Conservation (phyloP, 2,797 vertebrate species). For the Cirrhinus molitorella region DNA sequence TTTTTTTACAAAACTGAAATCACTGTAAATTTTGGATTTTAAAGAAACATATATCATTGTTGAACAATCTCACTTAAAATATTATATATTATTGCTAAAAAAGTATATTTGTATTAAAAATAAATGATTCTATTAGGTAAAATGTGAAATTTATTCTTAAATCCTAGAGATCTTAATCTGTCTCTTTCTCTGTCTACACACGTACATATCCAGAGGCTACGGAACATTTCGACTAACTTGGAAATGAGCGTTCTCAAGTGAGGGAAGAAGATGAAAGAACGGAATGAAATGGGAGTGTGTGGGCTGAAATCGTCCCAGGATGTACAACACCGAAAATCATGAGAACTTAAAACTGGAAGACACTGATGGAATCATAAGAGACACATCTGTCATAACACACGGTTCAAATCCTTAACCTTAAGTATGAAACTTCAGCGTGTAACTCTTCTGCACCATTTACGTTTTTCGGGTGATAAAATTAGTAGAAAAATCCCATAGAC, state of each 20-base stretch:
- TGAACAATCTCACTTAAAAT: not conserved
- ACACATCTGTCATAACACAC: slow-evolving; percentile 40
- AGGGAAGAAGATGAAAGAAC: slow-evolving; percentile 37
- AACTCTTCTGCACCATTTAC: slow-evolving; percentile 14
- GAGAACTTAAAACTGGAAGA: slow-evolving; percentile 24
- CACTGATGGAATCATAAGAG: slow-evolving; percentile 19
- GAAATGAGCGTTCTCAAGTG: slow-evolving; percentile 60
- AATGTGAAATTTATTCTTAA: not conserved
- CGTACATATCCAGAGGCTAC: slow-evolving; percentile 36
- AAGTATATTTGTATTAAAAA: not conserved
- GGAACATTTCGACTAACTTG: slow-evolving; percentile 48
- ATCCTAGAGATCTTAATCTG: not conserved
- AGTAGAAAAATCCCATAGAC: not conserved
- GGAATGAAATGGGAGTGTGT: slow-evolving; percentile 48
- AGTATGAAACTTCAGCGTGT: slow-evolving; percentile 3
- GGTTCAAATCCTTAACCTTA: not conserved
- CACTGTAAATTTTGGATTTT: not conserved
- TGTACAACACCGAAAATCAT: slow-evolving; percentile 20
- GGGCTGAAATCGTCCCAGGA: slow-evolving; percentile 44
- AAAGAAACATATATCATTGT: not conserved
- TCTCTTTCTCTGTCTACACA: not conserved
- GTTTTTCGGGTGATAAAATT: slow-evolving; percentile 9
- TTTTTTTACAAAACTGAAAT: not conserved
- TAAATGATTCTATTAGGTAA: not conserved
- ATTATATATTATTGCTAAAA: not conserved